Conservation (phyloP, 2,888 invertebrate species). For the Hypolimnas misippus region DNA sequence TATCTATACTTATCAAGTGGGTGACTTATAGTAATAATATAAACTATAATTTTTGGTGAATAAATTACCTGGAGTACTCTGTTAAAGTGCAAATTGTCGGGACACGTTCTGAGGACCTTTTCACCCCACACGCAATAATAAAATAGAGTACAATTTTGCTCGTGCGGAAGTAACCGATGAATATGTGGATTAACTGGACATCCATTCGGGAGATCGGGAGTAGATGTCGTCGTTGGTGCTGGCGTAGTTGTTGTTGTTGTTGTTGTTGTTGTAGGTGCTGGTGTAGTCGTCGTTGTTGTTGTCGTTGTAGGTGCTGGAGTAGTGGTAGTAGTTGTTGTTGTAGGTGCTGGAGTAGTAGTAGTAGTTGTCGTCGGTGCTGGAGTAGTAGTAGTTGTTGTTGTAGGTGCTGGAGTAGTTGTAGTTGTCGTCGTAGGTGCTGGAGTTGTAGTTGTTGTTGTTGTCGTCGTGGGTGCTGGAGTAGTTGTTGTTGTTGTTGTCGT, state of each 20-base stretch:
- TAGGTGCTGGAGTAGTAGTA: constrained; percentile 21
- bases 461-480: constrained; percentile 11
- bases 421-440: constrained; percentile 11
- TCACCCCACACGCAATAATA: constrained; percentile 70
- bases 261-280: constrained; percentile 1
- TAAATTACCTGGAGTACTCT: constrained; percentile 58
- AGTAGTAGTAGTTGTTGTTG: constrained; percentile 32
- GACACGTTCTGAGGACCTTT: constrained; percentile 54
- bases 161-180: constrained; percentile 67
- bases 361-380: constrained; percentile 35
- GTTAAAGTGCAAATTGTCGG: constrained; percentile 60
- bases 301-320: constrained; percentile 33
- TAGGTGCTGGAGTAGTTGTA: constrained; percentile 17
- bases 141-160: constrained; percentile 61
- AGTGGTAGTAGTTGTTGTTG: constrained; percentile 20
- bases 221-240: constrained; percentile 34
- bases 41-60: no score
- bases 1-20: no score
- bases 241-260: no score
- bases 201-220: constrained; percentile 59
- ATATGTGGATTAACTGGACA: constrained; percentile 64
- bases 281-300: constrained; percentile 16
- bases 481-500: constrained; percentile 15
- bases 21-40: no score
- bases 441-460: constrained; percentile 6